Conservation (phyloP, 2,797 vertebrate genomes). For the Clamator glandarius region DNA sequence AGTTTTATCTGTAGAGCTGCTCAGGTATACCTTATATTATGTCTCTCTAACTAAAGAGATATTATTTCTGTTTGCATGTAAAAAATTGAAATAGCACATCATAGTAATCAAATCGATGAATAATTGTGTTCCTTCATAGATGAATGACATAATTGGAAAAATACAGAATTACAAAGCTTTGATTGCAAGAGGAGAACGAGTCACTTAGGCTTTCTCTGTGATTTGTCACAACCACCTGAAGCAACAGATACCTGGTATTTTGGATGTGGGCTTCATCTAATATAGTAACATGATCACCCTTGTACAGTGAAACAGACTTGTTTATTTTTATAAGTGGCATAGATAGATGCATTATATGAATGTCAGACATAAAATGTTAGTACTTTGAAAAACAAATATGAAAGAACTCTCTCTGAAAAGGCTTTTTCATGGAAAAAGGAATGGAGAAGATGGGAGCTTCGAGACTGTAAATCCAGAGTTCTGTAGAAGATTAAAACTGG, state of each 20-base stretch:
- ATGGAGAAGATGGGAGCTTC: background rate
- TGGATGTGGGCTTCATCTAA: background rate
- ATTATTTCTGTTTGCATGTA: background rate
- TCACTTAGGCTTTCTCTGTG: background rate
- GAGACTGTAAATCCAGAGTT: background rate
- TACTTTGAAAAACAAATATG: background rate
- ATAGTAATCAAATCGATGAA: background rate
- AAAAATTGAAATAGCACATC: background rate
- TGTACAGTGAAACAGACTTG: background rate
- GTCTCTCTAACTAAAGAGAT: background rate
- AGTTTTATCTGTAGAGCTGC: background rate
- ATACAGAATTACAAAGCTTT: background rate
- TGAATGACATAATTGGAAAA: background rate
- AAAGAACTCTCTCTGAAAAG: background rate
- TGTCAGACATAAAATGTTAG: background rate
- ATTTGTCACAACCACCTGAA: background rate
- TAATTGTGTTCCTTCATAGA: background rate
- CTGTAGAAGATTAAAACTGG: background rate
- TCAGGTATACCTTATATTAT: background rate
- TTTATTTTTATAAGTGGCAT: conserved; percentile 1
- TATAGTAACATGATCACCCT: background rate
- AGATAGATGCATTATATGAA: background rate
- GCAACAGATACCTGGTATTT: background rate
- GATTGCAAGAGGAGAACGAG: background rate
- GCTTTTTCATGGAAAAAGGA: background rate